phyloP scores from a whole-genome alignment of 1,140 invertebrate species.

The Panagrolaimus sp. region DNA sequence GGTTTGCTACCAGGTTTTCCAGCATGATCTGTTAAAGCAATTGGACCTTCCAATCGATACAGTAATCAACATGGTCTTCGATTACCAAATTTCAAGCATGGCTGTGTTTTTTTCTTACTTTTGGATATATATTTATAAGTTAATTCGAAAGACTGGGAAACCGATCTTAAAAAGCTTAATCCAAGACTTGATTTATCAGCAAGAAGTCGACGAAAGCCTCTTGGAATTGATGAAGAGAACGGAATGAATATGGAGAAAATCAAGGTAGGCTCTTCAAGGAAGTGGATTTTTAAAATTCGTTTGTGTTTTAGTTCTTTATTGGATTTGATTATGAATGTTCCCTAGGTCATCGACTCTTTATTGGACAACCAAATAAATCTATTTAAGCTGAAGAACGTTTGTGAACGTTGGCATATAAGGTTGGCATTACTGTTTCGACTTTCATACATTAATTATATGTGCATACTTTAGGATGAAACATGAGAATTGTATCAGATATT shows the following conservation, averaged over 20 bases:
- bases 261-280: no score
- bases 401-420: neutral
- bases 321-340: constrained; percentile 93
- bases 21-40: constrained; percentile 81
- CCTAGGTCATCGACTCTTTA: constrained; percentile 85
- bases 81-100: constrained; percentile 73
- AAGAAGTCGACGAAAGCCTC: constrained; percentile 29
- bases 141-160: constrained; percentile 62
- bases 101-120: constrained; percentile 82
- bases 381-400: constrained; percentile 25
- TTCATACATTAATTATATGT: no score
- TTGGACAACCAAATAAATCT: constrained; percentile 77
- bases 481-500: constrained; percentile 5
- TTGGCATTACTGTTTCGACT: neutral
- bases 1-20: constrained; percentile 73
- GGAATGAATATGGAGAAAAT: no score
- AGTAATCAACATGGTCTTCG: constrained; percentile 72
- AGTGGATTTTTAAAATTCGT: no score
- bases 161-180: constrained; percentile 43
- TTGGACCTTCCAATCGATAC: constrained; percentile 81
- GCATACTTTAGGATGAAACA: constrained; percentile 63
- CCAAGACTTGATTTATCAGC: constrained; percentile 15
- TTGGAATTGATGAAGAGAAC: no score
- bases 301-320: constrained; percentile 85
- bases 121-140: constrained; percentile 68